phyloP scores from a whole-genome alignment of 2,797 vertebrate genomes.

The Varecia variegata region DNA sequence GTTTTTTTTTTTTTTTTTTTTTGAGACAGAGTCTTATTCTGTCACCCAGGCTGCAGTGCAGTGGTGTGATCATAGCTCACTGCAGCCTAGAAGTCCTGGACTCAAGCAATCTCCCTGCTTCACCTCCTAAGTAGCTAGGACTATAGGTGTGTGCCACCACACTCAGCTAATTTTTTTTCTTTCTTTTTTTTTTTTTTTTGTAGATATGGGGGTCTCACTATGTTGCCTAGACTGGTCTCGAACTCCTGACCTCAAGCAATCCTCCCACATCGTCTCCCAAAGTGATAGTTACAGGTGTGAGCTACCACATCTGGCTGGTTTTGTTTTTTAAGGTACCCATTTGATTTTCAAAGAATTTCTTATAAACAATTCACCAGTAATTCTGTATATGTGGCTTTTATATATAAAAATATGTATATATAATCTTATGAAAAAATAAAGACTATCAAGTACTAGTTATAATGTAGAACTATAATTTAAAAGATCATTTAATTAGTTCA shows the following conservation, averaged over 20 bases:
- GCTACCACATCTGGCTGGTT: neutral
- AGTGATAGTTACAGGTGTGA: neutral
- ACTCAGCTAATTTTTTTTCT: too few relatives aligned
- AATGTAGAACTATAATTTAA: neutral
- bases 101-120: too few relatives aligned
- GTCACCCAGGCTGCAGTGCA: too few relatives aligned
- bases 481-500: neutral
- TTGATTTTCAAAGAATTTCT: slow-evolving; percentile 40
- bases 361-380: neutral
- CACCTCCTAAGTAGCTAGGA: too few relatives aligned
- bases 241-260: neutral
- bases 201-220: neutral
- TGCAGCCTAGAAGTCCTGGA: too few relatives aligned
- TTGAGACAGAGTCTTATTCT: too few relatives aligned
- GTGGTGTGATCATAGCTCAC: too few relatives aligned
- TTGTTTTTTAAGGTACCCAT: neutral
- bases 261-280: neutral
- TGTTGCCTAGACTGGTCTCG: neutral
- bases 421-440: neutral
- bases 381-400: neutral
- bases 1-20: too few relatives aligned
- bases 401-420: neutral
- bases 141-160: too few relatives aligned
- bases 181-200: too few relatives aligned
- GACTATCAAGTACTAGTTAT: neutral